Base-by-base conservation (phyloP, 2,888 invertebrate genomes). In the Heliconius charithonia region DNA sequence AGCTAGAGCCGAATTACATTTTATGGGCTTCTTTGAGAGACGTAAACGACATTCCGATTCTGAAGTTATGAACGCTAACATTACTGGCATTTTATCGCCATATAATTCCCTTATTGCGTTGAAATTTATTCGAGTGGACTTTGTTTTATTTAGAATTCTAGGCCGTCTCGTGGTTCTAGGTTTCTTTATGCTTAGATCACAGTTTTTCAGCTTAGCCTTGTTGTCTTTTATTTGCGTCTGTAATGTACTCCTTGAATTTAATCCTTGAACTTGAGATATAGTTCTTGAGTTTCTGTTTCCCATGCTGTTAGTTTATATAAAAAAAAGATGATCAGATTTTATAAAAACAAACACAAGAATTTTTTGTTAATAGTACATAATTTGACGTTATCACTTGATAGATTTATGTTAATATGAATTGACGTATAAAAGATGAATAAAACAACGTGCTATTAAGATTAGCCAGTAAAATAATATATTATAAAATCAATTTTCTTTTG, bases 11-110 rank as follows among this genome's bases (percentile, higher is more conserved):
- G 85, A 87, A 76, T 76, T 80, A 82, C 82, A 85, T 63, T 76
- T 76, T 25, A 83, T 76, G n/a, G 74, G 73, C 69, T 82, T 83
- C 22, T 80, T 79, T 66, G 74, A 77, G 51, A 80, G 67, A 56
- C 71, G 41, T 27, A 83, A 77, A 75, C 78, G 80, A 78, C 81
- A 83, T 22, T 83, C 80, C 32, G 82, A 78, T 45, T 85, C 83
- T 29, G 83, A 83, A 65, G 84, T 72, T 75, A 88, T 77, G 41
- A 88, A 83, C 69, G 86, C 84, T 74, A 87, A 75, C 71, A 87
- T 70, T 27, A 88, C 77, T 1, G 88, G 86, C 45, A 80, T 79
- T 79, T 85, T 84, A 45, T 84, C 83, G 69, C 80, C 81, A 32
- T 85, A 76, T 29, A 83, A 65, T 29, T 78, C 72, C 69, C 83